Conservation (phyloP, 2,888 invertebrate genomes). For the Noctua janthe region DNA sequence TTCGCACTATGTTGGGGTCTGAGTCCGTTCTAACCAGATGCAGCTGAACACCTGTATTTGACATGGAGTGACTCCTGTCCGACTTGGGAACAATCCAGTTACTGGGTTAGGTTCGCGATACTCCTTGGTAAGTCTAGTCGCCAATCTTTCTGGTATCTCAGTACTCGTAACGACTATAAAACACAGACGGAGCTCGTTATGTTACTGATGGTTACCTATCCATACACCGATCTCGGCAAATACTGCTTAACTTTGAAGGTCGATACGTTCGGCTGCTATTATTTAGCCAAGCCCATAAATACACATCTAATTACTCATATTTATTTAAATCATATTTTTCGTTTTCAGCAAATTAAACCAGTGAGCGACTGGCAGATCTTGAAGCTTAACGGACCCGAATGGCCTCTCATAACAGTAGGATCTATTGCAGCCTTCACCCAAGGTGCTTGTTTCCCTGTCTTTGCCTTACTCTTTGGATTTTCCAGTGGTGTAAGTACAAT, state of each 20-base stretch:
- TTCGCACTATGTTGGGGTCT: not conserved
- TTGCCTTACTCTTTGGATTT: constrained; percentile 93
- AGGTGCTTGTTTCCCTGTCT: constrained; percentile 92
- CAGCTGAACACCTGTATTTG: not conserved
- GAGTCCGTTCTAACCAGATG: not conserved
- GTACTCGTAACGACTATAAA: not conserved
- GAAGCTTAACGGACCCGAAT: constrained; percentile 91
- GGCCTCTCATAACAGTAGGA: constrained; percentile 91
- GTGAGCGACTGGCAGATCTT: constrained; percentile 89
- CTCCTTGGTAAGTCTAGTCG: not conserved
- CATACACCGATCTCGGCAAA: not conserved
- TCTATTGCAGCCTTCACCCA: constrained; percentile 91
- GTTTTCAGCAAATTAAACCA: constrained; percentile 75
- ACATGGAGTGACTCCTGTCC: not conserved
- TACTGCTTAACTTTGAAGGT: not conserved
- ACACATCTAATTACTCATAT: not conserved
- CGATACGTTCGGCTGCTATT: not conserved
- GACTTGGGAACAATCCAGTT: not conserved
- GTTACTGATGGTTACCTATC: not conserved
- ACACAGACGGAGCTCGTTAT: not conserved
- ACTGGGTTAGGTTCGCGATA: not conserved
- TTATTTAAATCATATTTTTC: not conserved
- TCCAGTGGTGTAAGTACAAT: constrained; percentile 89
- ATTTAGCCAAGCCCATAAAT: not conserved
- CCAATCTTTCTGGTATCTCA: not conserved